phyloP scores from a whole-genome alignment of 2,797 vertebrate genomes.

The Sphenopsis melanotis region DNA sequence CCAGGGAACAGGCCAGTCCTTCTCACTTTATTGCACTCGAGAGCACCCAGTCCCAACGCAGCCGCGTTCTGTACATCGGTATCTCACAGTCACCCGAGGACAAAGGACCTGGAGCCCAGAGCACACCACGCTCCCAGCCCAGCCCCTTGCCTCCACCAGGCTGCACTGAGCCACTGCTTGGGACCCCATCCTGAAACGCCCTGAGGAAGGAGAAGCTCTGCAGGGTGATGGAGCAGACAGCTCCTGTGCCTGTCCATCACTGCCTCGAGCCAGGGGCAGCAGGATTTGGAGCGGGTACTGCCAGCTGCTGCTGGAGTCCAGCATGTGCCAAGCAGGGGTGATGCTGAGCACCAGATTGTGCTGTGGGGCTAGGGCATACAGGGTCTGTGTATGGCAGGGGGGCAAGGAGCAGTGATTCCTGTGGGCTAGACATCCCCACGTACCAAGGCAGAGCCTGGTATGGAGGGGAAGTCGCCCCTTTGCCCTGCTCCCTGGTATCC shows the following conservation, averaged over 20 bases:
- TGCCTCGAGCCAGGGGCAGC: rapidly evolving
- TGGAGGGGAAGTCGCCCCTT: neutral
- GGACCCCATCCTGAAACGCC: neutral
- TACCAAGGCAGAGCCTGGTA: neutral
- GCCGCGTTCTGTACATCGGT: neutral
- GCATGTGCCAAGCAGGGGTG: neutral
- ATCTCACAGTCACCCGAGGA: neutral
- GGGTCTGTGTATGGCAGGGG: neutral
- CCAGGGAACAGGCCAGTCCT: neutral
- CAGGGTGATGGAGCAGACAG: neutral
- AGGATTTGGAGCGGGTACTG: neutral
- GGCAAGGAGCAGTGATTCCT: neutral
- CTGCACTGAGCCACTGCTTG: rapidly evolving
- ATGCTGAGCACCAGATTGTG: neutral
- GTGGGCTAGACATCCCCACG: rapidly evolving
- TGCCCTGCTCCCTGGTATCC: neutral
- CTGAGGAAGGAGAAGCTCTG: neutral
- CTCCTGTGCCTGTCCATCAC: rapidly evolving
- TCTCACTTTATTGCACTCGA: conserved; percentile 30
- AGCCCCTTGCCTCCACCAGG: rapidly evolving
- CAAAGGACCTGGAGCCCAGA: neutral
- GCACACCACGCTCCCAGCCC: rapidly evolving
- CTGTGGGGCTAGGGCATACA: rapidly evolving
- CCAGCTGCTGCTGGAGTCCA: neutral
- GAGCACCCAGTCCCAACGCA: neutral